Base-by-base conservation (phyloP, 35 echinoderm and acorn worm genomes). In the Lytechinus pictus region DNA sequence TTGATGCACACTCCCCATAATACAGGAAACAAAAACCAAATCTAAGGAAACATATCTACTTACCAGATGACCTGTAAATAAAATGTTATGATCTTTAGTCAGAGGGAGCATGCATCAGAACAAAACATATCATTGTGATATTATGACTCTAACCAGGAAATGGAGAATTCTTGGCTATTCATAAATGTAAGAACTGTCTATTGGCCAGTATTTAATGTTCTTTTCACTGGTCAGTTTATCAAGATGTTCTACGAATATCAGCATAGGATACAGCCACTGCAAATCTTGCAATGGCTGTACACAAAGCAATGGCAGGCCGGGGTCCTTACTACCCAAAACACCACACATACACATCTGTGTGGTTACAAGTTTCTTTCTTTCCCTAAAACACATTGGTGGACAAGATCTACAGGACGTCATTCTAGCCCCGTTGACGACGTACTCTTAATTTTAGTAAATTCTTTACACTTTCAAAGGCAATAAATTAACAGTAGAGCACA, bases 21-120 rank as follows among this genome's bases (percentile, higher is more conserved):
- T 79, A 79, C 21, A 24, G 6, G 6, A 79, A n/a, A 79, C 21
- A 24, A 79, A 79, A 24, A 24, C 19, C 4, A 87, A 24, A 9
- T 54, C 88, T 54, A 90, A 33, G 28, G 14, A 44, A 90, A 52
- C 11, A 9, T 90, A 52, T 44, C 88, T 54, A 93, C 92, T 93
- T 57, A 93, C 92, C 92, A 55, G 9, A 27, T 55, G 92, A 54
- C 7, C 92, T 93, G 92, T 57, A 57, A 93, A 9, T n/a, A 57
- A 79, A 8, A 93, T 56, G 92, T 93, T 93, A 93, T 33, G 28
- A 44, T 44, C 33, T 27, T 54, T 12, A 90, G 10, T 90, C 19
- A 90, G 52, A 93, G 92, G 92, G 92, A 93, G 92, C 92, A 93
- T 93, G 92, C 92, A 93, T 93, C 92, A 57, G 52, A 27, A 93